Evolutionary conservation across 2,888 invertebrate genomes (phyloP).

Genomic region (Platycheirus rosarum): DNA sequence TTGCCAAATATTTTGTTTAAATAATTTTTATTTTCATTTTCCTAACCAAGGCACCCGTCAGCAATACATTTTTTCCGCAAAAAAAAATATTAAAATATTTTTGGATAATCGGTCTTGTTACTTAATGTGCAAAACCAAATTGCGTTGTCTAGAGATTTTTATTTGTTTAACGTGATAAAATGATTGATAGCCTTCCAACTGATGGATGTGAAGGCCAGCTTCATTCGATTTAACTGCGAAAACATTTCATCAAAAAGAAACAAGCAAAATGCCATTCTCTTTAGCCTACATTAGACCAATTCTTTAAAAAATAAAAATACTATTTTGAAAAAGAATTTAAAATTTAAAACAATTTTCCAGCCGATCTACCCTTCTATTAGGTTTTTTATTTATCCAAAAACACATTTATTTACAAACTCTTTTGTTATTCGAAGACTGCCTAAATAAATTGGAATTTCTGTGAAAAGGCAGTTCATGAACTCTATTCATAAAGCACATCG

Average conservation of each 20-base stretch:
- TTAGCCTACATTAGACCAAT: too few relatives aligned
- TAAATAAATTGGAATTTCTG: too few relatives aligned
- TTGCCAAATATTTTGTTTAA: not conserved
- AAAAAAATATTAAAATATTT: not conserved
- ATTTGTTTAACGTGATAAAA: conserved; percentile 3
- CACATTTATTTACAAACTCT: too few relatives aligned
- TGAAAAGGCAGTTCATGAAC: too few relatives aligned
- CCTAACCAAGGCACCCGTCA: not conserved
- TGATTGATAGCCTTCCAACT: conserved; percentile 15
- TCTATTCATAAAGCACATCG: not conserved
- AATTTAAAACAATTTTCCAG: too few relatives aligned
- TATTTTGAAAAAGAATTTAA: too few relatives aligned
- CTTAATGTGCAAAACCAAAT: not conserved
- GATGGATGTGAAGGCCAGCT: not conserved
- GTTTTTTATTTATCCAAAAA: too few relatives aligned
- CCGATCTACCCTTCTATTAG: too few relatives aligned
- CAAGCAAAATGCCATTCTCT: not conserved
- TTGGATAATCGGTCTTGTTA: conserved; percentile 7
- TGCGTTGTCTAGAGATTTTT: not conserved
- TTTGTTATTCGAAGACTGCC: too few relatives aligned
- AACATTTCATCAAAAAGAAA: not conserved
- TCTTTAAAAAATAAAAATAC: too few relatives aligned
- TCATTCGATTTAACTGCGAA: not conserved
- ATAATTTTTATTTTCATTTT: not conserved
- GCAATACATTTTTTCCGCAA: not conserved